Base-by-base conservation (phyloP, 2,797 vertebrate species). In the Lagocephalus sceleratus region DNA sequence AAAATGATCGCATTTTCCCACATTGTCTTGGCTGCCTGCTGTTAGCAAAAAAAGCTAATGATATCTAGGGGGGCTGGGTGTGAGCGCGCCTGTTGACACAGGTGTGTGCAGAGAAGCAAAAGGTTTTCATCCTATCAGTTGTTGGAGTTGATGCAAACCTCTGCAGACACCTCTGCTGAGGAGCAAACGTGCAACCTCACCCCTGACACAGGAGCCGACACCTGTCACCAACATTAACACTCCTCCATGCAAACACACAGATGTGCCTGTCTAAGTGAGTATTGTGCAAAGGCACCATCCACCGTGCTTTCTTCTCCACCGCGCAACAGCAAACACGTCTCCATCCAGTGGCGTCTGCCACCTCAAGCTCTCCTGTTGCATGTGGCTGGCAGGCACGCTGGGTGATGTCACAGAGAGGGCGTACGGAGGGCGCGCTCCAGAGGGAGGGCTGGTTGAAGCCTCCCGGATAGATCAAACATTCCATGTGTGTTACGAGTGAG, bases 31-130 rank as follows among this genome's bases (percentile, higher is more conserved):
- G 66, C 83, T n/a, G 71, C 55, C 70, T 87, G 92, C 92, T 93
- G 91, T 84, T 82, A 68, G 75, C 83, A 79, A 88, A 83, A n/a
- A 87, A 94, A 44, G 92, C 92, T 93, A 94, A 96, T 94, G 94
- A 94, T 89, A 88, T 90, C 48, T 69, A 78, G 87, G 87, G 87
- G 89, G 85, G 86, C 79, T 85, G 90, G 80, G 82, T 87, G 90
- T 88, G 80, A 26, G 58, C 2, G 16, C 12, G 26, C 39, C 44
- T 90, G 83, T 87, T 80, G 52, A 50, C 19, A 26, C 8, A 70
- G 51, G 68, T 60, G 57, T 55, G 73, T 53, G 23, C 41, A 46
- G 49, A 63, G 63, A 79, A 74, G 62, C 63, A 68, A 66, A 76
- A 85, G 86, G 82, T 86, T 92, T 90, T 90, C 86, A 88, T 90